Percentiles rank a stretch among this genome's conserved stretches.
phyloP scores from a whole-genome alignment of 1,140 invertebrate genomes.

The Holcopasites calliopsidis region DNA sequence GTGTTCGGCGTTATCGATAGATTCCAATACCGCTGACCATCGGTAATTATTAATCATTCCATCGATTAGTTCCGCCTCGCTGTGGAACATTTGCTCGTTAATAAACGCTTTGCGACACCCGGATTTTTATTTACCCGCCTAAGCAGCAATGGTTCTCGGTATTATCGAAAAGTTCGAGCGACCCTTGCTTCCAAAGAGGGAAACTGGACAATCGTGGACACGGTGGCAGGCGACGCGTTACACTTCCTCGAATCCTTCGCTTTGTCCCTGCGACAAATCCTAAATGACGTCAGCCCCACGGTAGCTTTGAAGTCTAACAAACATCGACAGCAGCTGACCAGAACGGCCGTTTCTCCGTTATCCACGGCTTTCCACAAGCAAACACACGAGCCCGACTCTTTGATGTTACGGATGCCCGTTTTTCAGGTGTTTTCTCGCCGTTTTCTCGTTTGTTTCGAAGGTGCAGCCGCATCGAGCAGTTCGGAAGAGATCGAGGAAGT shows the following conservation, averaged over 20 bases:
- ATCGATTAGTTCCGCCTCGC: no score
- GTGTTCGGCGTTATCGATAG: no score
- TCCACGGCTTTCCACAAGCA: slow-evolving; percentile 34
- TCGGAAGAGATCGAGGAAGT: no score
- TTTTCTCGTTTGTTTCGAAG: neutral
- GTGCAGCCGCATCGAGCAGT: no score
- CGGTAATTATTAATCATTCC: no score
- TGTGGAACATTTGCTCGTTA: neutral
- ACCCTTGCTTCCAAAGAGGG: no score
- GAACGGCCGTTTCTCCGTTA: slow-evolving; percentile 26
- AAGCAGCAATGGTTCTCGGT: no score
- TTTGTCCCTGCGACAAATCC: slow-evolving; percentile 22
- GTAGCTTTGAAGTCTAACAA: slow-evolving; percentile 36
- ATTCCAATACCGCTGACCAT: no score
- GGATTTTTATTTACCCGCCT: no score
- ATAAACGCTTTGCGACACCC: neutral
- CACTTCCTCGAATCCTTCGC: slow-evolving; percentile 24
- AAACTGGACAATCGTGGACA: neutral
- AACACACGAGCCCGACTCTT: slow-evolving; percentile 13
- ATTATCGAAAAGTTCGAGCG: no score
- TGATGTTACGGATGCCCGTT: slow-evolving; percentile 22
- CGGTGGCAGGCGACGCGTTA: neutral
- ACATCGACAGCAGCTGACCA: slow-evolving; percentile 33
- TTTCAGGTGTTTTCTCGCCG: neutral
- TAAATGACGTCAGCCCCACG: slow-evolving; percentile 20